A percentile compares a stretch with the other conserved stretches of the same genome.
phyloP scores from a whole-genome alignment of 2,113 vertebrate genomes.

The Crotalus viridis region DNA sequence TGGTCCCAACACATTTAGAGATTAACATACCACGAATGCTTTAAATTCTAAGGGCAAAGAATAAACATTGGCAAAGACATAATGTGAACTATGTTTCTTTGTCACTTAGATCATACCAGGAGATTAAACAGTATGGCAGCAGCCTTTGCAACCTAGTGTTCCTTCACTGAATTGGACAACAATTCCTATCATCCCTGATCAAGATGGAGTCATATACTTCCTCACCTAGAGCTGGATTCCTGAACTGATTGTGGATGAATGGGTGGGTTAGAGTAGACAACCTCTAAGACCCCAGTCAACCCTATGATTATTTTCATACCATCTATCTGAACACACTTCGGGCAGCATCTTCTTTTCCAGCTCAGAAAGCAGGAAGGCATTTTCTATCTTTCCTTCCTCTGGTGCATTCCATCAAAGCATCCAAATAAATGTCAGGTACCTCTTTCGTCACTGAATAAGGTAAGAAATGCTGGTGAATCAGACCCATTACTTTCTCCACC shows the following conservation, averaged over 20 bases:
- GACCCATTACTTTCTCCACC: not conserved
- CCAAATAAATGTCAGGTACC: not conserved
- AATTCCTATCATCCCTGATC: not conserved
- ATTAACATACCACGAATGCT: not conserved
- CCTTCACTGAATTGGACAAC: not conserved
- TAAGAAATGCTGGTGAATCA: rapidly evolving
- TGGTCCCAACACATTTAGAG: not conserved
- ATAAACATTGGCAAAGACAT: no score
- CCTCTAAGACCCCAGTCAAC: not conserved
- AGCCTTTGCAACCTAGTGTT: not conserved
- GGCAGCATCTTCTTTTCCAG: not conserved
- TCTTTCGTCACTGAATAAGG: not conserved
- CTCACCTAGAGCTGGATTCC: not conserved
- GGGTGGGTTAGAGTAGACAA: not conserved
- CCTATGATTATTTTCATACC: not conserved
- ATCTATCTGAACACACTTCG: not conserved
- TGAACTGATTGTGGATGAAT: not conserved
- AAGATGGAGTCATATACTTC: not conserved
- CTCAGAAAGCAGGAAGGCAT: not conserved
- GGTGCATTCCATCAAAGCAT: not conserved
- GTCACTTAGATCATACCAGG: not conserved
- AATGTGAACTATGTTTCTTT: not conserved
- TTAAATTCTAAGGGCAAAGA: not conserved
- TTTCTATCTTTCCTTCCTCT: not conserved
- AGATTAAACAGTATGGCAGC: not conserved